Conservation (phyloP, 2,888 invertebrate genomes). For the Heliconius hortense region DNA sequence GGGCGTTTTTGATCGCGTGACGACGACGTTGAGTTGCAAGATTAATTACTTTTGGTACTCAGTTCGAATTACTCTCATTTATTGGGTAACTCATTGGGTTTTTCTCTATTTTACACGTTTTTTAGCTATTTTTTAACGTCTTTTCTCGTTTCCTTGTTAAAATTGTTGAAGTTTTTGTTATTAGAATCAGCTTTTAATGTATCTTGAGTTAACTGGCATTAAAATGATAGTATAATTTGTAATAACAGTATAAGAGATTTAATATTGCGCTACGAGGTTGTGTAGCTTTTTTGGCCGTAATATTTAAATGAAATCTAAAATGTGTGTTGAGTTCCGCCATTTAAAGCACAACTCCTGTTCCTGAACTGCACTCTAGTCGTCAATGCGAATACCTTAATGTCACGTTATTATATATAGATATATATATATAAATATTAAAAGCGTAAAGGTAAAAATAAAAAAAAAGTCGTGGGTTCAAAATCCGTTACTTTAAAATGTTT, state of each 20-base stretch:
- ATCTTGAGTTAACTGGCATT: background rate
- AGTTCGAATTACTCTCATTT: conserved; percentile 33
- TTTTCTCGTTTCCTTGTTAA: background rate
- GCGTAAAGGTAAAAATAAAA: no score
- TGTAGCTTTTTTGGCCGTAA: background rate
- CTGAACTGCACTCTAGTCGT: no score
- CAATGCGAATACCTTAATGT: no score
- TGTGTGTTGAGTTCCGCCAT: no score
- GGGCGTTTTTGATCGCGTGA: conserved; percentile 37
- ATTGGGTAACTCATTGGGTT: conserved; percentile 19
- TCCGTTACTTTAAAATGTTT: no score
- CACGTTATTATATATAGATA: no score
- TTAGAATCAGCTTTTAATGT: background rate
- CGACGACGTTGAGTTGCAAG: conserved; percentile 35
- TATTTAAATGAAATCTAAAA: background rate
- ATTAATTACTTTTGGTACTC: conserved; percentile 38
- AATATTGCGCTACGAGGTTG: background rate
- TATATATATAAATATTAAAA: no score
- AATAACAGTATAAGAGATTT: background rate
- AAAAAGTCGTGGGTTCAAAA: no score
- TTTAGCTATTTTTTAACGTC: background rate
- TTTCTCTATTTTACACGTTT: conserved; percentile 19
- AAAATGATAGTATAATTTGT: background rate
- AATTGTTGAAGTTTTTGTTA: background rate
- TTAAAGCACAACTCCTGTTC: no score